Base-by-base conservation (phyloP, 2,113 vertebrate genomes). In the Tenebrosternarchus preto region DNA sequence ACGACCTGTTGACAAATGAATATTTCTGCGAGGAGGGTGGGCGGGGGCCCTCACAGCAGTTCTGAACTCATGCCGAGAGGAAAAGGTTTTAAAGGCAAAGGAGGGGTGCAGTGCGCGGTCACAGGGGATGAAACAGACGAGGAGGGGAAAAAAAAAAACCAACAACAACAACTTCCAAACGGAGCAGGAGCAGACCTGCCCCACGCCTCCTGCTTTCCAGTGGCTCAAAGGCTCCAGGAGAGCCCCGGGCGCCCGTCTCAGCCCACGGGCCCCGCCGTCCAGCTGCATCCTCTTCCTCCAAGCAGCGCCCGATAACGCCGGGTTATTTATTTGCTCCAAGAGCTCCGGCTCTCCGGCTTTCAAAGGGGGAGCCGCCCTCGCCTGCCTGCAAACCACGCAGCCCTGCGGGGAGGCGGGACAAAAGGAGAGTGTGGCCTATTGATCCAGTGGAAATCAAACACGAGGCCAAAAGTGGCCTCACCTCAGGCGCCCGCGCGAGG, bases 231-330 rank as follows among this genome's bases (percentile, higher is more conserved):
- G 87, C 81, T 86, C 81, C 86, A 80, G 73, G 80, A 84, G 78
- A 66, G 60, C 66, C 56, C 43, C 82, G 55, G 70, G 83, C 79
- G 86, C 19, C 90, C 75, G 89, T 88, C 92, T 91, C 89, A 53
- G 81, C 87, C 86, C 83, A 20, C 66, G 87, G 89, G 87, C 89
- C 87, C 92, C 91, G 91, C 88, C 91, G 85, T 91, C 89, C 93
- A 94, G 93, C 93, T 94, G 93, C 92, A 91, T 93, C 93, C 93
- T 93, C 87, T 94, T 94, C 92, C 92, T 93, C 88, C 88, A 91
- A 90, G 75, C 76, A 76, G 87, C 85, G 89, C 88, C 93, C 90
- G 92, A 94, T 93, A 94, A 93, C 92, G 88, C 88, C 89, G 80
- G 85, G 89, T 92, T 93, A 93, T 94, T 94, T 94, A 94, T 93